phyloP scores from a whole-genome alignment of 2,113 vertebrate species.

The Lasiurus cinereus region DNA sequence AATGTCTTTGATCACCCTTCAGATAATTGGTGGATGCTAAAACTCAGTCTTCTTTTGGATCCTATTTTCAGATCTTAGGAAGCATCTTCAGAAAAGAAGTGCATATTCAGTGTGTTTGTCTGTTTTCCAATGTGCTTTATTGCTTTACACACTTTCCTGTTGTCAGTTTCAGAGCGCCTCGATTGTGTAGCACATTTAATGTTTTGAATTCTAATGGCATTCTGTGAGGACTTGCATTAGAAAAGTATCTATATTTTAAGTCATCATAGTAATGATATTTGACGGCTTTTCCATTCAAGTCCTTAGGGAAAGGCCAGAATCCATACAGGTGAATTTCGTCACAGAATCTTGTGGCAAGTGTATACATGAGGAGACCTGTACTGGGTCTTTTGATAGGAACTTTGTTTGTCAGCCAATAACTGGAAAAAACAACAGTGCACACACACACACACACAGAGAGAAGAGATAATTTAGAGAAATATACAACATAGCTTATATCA shows the following conservation, averaged over 20 bases:
- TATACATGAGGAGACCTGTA: slow-evolving; percentile 95
- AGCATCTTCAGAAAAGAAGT: slow-evolving; percentile 82
- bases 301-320: slow-evolving; percentile 95
- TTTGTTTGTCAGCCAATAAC: slow-evolving; percentile 95
- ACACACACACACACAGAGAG: not conserved
- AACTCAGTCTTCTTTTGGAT: slow-evolving; percentile 78
- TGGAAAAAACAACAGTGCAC: slow-evolving; percentile 78
- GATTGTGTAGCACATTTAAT: slow-evolving; percentile 90
- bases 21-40: slow-evolving; percentile 74
- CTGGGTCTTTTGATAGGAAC: slow-evolving; percentile 94
- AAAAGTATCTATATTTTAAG: slow-evolving; percentile 94
- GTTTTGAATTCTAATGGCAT: slow-evolving; percentile 96
- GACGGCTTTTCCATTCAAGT: slow-evolving; percentile 91
- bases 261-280: slow-evolving; percentile 96
- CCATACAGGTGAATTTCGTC: slow-evolving; percentile 95
- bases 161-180: slow-evolving; percentile 93
- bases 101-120: slow-evolving; percentile 64
- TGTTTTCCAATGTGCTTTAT: slow-evolving; percentile 84
- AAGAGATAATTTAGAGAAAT: slow-evolving; percentile 66
- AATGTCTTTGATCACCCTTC: slow-evolving; percentile 58
- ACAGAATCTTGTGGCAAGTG: slow-evolving; percentile 93
- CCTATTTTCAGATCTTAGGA: slow-evolving; percentile 76
- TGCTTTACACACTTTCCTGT: slow-evolving; percentile 91
- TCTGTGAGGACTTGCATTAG: slow-evolving; percentile 92
- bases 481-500: not conserved